phyloP scores from a whole-genome alignment of 2,797 vertebrate genomes.

The Sardinella longiceps region DNA sequence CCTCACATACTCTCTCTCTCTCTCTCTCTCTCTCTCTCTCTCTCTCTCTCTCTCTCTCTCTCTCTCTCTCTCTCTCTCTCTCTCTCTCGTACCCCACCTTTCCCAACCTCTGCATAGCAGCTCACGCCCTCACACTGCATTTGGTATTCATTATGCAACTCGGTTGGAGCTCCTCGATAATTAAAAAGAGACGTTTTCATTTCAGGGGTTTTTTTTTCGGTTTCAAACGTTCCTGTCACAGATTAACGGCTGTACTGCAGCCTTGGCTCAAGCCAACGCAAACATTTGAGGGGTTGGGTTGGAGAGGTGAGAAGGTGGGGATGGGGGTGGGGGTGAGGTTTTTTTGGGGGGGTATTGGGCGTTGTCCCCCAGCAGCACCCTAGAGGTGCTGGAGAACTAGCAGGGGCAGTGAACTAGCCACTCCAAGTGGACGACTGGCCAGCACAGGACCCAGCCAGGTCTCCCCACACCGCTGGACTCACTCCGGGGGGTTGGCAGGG shows the following conservation, averaged over 20 bases:
- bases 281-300: slow-evolving; percentile 26
- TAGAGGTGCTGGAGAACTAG: slow-evolving; percentile 41
- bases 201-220: neutral
- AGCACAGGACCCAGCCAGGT: slow-evolving; percentile 56
- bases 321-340: slow-evolving; percentile 13
- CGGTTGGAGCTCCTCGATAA: slow-evolving; percentile 63
- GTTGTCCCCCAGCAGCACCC: neutral
- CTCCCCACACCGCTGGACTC: slow-evolving; percentile 46
- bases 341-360: neutral
- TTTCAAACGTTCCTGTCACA: slow-evolving; percentile 48
- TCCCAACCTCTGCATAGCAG: slow-evolving; percentile 43
- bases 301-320: neutral
- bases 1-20: neutral
- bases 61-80: slow-evolving; percentile 15
- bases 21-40: neutral
- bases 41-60: neutral
- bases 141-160: slow-evolving; percentile 73
- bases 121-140: slow-evolving; percentile 58
- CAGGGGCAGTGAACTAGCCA: slow-evolving; percentile 48
- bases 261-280: slow-evolving; percentile 58
- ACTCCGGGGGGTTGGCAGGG: slow-evolving; percentile 29
- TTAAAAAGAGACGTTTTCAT: slow-evolving; percentile 67
- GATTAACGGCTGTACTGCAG: slow-evolving; percentile 62
- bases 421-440: slow-evolving; percentile 36
- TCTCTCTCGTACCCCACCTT: slow-evolving; percentile 38